Evolutionary conservation across 2,797 vertebrate species (phyloP).

Genomic region (Chaetophractus vellerosus): DNA sequence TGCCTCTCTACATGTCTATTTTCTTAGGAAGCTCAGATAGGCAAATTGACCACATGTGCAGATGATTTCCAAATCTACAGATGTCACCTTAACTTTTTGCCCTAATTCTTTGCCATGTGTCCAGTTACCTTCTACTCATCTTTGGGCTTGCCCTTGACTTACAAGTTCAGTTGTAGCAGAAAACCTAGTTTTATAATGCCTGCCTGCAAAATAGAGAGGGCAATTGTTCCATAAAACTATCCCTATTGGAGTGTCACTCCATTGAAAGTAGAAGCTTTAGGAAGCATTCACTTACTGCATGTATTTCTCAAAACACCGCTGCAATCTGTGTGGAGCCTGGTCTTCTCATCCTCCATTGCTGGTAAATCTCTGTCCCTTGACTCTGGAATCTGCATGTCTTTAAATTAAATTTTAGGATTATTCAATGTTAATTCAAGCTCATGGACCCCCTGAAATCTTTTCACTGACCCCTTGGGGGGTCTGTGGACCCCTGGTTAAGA

Average conservation of each 20-base stretch:
- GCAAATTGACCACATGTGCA: not conserved
- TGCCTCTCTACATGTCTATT: not conserved
- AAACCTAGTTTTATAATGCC: not conserved
- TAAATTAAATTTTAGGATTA: too few relatives aligned
- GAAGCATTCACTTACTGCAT: not conserved
- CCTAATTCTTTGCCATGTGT: not conserved
- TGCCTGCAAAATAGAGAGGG: not conserved
- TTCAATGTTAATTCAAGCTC: too few relatives aligned
- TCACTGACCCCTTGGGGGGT: too few relatives aligned
- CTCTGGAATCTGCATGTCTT: not conserved
- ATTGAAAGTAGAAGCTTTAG: not conserved
- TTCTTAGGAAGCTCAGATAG: not conserved
- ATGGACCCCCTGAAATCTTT: too few relatives aligned
- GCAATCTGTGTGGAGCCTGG: not conserved
- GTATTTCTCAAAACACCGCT: not conserved
- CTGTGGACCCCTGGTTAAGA: too few relatives aligned
- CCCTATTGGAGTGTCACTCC: not conserved
- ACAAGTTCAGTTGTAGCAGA: not conserved
- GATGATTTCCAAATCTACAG: not conserved
- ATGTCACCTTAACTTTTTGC: not conserved
- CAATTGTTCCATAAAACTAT: not conserved
- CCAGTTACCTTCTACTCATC: not conserved
- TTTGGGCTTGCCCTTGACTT: not conserved
- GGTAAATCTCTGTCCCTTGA: conserved; percentile 37
- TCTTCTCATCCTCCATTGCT: not conserved